phyloP scores from a whole-genome alignment of 2,113 vertebrate genomes.

The Lepus americanus region DNA sequence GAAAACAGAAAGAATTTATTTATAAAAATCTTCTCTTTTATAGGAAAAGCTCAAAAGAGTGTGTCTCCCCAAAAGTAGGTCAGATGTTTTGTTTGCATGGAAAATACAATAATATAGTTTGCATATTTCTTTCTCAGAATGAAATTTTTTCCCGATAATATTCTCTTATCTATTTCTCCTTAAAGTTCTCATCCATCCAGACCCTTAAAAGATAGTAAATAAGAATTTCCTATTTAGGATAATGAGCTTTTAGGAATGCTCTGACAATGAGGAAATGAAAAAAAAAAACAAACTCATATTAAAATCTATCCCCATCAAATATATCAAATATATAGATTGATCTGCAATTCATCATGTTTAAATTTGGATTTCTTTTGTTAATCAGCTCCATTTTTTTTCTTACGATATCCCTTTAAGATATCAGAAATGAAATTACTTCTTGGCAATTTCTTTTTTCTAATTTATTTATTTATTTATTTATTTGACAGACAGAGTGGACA shows the following conservation, averaged over 20 bases:
- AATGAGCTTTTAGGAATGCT: slow-evolving; percentile 65
- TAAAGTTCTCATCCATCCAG: slow-evolving; percentile 62
- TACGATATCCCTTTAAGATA: neutral
- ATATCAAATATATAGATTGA: slow-evolving; percentile 44
- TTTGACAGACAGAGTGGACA: no score
- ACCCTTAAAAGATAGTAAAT: slow-evolving; percentile 68
- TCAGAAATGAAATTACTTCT: slow-evolving; percentile 53
- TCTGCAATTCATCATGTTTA: slow-evolving; percentile 53
- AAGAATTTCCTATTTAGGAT: slow-evolving; percentile 69
- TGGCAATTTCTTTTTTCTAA: neutral
- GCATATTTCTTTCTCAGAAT: slow-evolving; percentile 30
- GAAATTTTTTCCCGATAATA: slow-evolving; percentile 63
- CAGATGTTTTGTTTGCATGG: slow-evolving; percentile 41
- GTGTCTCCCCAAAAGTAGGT: neutral
- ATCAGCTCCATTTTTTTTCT: slow-evolving; percentile 56
- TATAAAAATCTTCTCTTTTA: neutral
- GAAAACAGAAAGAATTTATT: neutral
- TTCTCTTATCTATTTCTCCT: slow-evolving; percentile 46
- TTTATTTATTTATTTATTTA: no score
- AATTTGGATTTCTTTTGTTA: slow-evolving; percentile 65
- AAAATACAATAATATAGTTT: slow-evolving; percentile 40
- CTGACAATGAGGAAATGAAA: slow-evolving; percentile 64
- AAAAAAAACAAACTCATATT: slow-evolving; percentile 64
- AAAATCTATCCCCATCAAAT: neutral
- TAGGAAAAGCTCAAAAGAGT: slow-evolving; percentile 23